Percentiles rank a stretch among this genome's conserved stretches.
These are phyloP conservation scores for Arion vulgaris DNA, from an alignment of 1,140 invertebrate species.

Conservation along the genomic window DNA sequence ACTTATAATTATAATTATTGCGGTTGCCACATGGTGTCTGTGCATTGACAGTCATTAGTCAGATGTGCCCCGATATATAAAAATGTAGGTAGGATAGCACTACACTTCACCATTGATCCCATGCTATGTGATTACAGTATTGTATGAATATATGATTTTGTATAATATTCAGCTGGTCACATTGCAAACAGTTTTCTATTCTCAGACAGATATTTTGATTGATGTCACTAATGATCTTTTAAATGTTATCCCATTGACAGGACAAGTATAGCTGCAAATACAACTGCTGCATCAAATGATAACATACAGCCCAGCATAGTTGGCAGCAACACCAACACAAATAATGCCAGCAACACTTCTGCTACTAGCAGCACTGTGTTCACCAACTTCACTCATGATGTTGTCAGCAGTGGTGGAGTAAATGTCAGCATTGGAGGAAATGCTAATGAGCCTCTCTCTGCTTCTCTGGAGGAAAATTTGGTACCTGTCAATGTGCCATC, in stretches of 20 bases:
- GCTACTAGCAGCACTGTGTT: background rate
- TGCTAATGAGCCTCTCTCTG: background rate
- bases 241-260: background rate
- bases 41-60: too few species aligned
- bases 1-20: too few species aligned
- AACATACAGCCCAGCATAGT: background rate
- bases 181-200: too few species aligned
- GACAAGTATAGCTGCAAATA: slow-evolving; percentile 20
- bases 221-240: background rate
- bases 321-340: slow-evolving; percentile 24
- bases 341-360: slow-evolving; percentile 12
- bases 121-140: too few species aligned
- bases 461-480: background rate
- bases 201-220: too few species aligned
- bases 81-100: too few species aligned
- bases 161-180: too few species aligned
- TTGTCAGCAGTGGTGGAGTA: slow-evolving; percentile 8
- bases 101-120: too few species aligned
- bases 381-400: background rate
- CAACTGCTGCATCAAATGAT: background rate
- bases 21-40: too few species aligned
- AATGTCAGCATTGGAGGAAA: background rate
- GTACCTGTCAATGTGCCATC: background rate
- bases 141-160: too few species aligned
- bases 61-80: too few species aligned